Percentiles rank a stretch among this genome's conserved stretches.
Evolutionary conservation across 2,113 vertebrate genomes (phyloP).

Genomic region (Promerops cafer): DNA sequence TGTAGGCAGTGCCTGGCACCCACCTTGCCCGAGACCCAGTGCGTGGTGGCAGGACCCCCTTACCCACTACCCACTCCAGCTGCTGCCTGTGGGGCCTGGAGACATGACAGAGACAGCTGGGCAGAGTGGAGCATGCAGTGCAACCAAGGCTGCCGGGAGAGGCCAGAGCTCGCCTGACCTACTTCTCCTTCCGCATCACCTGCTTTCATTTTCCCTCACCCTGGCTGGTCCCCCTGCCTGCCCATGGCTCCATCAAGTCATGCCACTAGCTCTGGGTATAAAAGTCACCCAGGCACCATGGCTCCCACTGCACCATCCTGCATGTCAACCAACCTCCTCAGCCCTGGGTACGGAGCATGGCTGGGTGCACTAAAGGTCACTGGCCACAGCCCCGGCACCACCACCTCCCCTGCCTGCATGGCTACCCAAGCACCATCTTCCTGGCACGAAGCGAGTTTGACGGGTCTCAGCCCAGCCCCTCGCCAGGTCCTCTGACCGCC

Average conservation of each 20-base stretch:
- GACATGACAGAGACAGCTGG: background rate
- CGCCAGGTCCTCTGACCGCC: background rate
- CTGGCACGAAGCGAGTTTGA: slow-evolving; percentile 26
- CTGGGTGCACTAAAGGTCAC: background rate
- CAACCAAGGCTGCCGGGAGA: slow-evolving; percentile 21
- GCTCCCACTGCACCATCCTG: background rate
- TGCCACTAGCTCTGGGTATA: background rate
- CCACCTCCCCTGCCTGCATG: background rate
- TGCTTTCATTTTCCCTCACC: slow-evolving; percentile 54
- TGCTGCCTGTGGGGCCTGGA: background rate
- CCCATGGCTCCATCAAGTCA: background rate
- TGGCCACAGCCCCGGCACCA: background rate
- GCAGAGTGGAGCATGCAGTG: background rate
- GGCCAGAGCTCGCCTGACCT: slow-evolving; percentile 54
- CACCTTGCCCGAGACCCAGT: background rate
- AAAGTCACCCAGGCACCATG: background rate
- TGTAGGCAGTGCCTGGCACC: background rate
- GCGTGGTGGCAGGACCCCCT: background rate
- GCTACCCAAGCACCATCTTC: slow-evolving; percentile 20
- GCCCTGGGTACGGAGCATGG: rapidly evolving
- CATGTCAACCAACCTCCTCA: background rate
- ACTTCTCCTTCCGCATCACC: slow-evolving; percentile 64
- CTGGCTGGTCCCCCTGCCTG: background rate
- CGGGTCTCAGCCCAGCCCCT: slow-evolving; percentile 45
- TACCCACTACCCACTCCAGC: background rate